Base-by-base conservation (phyloP, 2,113 vertebrate species). In the Megaleporinus macrocephalus region DNA sequence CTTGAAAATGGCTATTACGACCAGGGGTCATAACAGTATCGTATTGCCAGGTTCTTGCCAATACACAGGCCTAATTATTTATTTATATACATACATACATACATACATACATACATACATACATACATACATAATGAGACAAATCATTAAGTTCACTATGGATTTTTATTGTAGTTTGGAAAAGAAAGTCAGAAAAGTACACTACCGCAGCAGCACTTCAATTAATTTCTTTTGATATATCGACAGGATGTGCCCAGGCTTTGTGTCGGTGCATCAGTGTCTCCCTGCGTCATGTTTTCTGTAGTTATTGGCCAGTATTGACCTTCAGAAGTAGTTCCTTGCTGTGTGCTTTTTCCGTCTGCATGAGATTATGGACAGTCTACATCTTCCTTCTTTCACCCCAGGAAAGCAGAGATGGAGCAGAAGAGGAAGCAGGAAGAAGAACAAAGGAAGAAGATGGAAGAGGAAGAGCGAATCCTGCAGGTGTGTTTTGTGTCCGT, bases 361-460 rank as follows among this genome's bases (percentile, higher is more conserved):
- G 5, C 7, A 33, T 76, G 41, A 61, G 53, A 68, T 73, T 49
- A 81, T 69, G 3, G 68, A 22, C 47, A 44, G 41, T 47, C 57
- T 15, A 26, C 29, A 27, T 30, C 24, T 0, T 47, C 36, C 74
- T 61, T 73, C 36, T 70, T 71, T 79, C 2, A 76, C 82, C 79
- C 80, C 83, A 99, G 98, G 91, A 99, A 99, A 92, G 90, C 96
- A 71, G 97, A 98, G 89, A 99, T 99, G 91, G 98, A 99, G 89
- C 93, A 93, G 81, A 99, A 99, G 90, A 95, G 98, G 86, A 99
- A 97, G 89, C 96, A 96, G 77, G 97, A 96, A n/a, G 98, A 99
- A 69, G 98, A 97, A 86, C 96, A 98, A 65, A 94, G 98, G 82
- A 99, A 96, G 92, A 97, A 95, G 90, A 95, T 95, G 72, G 96